Evolutionary conservation across 2,797 vertebrate species (phyloP).

Genomic region (Anniella stebbinsi): DNA sequence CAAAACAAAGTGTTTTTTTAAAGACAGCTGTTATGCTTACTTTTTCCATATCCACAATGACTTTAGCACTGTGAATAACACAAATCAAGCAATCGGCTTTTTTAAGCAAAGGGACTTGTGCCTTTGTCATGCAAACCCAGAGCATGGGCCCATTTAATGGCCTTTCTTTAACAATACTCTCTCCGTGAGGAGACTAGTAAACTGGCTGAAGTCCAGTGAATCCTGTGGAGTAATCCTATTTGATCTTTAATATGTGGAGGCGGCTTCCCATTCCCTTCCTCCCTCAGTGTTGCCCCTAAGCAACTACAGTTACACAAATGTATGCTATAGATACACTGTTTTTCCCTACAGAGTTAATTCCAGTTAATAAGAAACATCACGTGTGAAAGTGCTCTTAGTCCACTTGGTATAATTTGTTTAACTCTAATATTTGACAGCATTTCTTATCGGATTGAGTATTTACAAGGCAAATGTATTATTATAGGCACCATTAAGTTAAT

Average conservation of each 20-base stretch:
- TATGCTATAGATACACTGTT: neutral
- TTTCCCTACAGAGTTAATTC: neutral
- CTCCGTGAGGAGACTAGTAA: neutral
- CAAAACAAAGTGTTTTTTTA: neutral
- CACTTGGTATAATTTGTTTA: neutral
- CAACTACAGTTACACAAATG: neutral
- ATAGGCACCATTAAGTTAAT: slow-evolving; percentile 2
- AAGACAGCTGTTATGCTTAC: neutral
- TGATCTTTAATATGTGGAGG: neutral
- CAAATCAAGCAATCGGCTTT: neutral
- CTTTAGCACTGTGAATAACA: neutral
- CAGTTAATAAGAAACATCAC: neutral
- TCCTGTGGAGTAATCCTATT: neutral
- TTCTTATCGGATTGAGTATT: fast-evolving
- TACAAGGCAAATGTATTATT: neutral
- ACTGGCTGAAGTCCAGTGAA: neutral
- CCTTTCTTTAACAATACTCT: neutral
- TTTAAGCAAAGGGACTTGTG: neutral
- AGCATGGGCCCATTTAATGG: neutral
- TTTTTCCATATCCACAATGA: neutral
- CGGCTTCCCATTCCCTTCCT: neutral
- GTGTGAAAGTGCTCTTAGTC: neutral
- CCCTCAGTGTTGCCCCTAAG: neutral
- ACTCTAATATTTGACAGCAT: neutral
- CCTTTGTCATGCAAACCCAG: neutral